Conservation (phyloP, 30 jellyfish, hydroid and myxozoan genomes). For the Hydractinia symbiolongicarpus region DNA sequence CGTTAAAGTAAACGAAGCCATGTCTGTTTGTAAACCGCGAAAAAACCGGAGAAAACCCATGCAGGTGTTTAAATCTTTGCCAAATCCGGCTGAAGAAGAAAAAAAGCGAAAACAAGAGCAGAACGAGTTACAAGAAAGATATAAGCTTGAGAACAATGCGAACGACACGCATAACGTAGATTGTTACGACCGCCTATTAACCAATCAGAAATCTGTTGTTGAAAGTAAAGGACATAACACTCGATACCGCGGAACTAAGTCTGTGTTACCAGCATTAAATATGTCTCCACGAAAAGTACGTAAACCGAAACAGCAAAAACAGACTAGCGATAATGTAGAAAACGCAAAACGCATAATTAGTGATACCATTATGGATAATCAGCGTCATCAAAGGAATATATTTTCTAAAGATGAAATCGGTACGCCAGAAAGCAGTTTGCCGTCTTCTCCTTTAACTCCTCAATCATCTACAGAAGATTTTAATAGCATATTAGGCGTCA, state of each 20-base stretch:
- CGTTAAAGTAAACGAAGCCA: constrained; percentile 4
- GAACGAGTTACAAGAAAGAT: background rate
- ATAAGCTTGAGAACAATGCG: background rate
- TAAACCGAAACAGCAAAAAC: background rate
- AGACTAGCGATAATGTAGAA: too few relatives aligned
- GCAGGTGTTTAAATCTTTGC: constrained; percentile 31
- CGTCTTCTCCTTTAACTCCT: too few relatives aligned
- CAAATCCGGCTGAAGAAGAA: constrained; percentile 28
- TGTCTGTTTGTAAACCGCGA: constrained; percentile 4
- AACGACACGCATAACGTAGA: background rate
- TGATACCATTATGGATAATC: too few relatives aligned
- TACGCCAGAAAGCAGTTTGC: too few relatives aligned
- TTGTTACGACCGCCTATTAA: background rate
- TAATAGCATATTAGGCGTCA: too few relatives aligned
- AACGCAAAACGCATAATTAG: too few relatives aligned
- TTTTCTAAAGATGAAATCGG: too few relatives aligned
- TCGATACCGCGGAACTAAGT: constrained; percentile 11
- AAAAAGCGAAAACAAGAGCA: background rate
- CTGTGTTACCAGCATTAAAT: background rate
- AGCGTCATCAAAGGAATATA: too few relatives aligned
- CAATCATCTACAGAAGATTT: too few relatives aligned
- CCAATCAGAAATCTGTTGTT: background rate
- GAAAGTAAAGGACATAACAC: background rate
- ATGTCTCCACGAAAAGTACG: background rate
- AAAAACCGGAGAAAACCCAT: constrained; percentile 28